These are phyloP conservation scores for Adela reaumurella DNA, from an alignment of 2,888 invertebrate species.

Conservation along the genomic window DNA sequence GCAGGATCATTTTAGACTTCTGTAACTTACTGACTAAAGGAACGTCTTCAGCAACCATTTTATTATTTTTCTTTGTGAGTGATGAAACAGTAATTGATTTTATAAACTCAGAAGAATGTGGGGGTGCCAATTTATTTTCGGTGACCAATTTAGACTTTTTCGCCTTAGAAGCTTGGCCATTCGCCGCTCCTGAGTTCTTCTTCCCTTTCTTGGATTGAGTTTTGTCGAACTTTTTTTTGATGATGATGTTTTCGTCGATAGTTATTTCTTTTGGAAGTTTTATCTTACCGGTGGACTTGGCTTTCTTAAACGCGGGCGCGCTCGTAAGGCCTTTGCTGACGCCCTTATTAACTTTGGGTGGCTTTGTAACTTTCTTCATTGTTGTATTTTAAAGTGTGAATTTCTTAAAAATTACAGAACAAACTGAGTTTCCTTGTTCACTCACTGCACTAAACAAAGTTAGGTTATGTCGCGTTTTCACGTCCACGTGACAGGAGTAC, in stretches of 20 bases:
- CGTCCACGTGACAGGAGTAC: no score
- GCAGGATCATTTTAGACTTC: constrained; percentile 21
- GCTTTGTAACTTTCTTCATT: neutral
- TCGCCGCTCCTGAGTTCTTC: neutral
- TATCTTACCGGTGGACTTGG: neutral
- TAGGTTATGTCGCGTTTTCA: no score
- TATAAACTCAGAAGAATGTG: no score
- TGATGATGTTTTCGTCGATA: neutral
- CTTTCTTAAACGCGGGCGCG: neutral
- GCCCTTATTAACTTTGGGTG: neutral
- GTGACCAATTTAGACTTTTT: neutral
- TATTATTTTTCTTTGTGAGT: no score
- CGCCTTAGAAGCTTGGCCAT: neutral
- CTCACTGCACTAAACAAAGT: no score
- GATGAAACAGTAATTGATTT: neutral
- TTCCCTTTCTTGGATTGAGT: neutral
- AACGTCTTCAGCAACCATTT: neutral
- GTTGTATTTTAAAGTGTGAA: no score
- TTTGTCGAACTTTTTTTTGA: neutral
- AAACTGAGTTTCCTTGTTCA: no score
- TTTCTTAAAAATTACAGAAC: no score
- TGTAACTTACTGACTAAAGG: neutral
- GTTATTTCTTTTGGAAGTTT: neutral
- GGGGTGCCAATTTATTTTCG: no score
- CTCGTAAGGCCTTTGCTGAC: neutral